Evolutionary conservation across 2,113 vertebrate genomes (phyloP), one percentile per base, ranked within the genome.

Genomic region (Saimiri boliviensis): DNA sequence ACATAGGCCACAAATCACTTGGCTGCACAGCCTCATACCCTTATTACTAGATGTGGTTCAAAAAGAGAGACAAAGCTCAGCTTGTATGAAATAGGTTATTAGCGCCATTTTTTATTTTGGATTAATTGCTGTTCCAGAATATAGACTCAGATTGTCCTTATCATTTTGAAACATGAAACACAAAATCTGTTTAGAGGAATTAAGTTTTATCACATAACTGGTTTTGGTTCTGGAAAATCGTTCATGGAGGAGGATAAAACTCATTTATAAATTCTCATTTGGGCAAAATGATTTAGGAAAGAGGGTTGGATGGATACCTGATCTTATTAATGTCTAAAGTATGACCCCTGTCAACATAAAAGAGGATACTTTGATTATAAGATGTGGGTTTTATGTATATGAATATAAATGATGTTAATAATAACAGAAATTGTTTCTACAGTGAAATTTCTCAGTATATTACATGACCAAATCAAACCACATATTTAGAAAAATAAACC

Each of bases 321-420:
- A 97, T 97, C 95, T 97, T 96, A 97, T 98, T 97, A 98, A 94
- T 97, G 93, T 88, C 92, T 97, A 97, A 98, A 97, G 86, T 96
- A 98, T 97, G 93, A 52, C 84, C 35, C 56, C 96, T 98, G 95
- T 93, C 95, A 97, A 68, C 76, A 89, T 2, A 93, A 87, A 94
- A 97, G 73, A 80, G 58, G 54, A 90, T 49, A 97, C 87, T 97
- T 91, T 97, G 95, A 98, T 95, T 96, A 76, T 86, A 95, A 92
- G 76, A 97, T 97, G 96, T 96, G 94, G 35, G 92, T 89, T 98
- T 98, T 97, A 96, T 97, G 93, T 86, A 95, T 96, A 98, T 97
- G 96, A 97, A 97, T 97, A 98, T 97, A 97, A 97, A 97, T 97
- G 97, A 95, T 96, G 90, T 93, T 97, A 97, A 98, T 97, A 97